A percentile compares a stretch with the other conserved stretches of the same genome.
phyloP scores from a whole-genome alignment of 2,113 vertebrate genomes.

The pig (Sus scrofa) region T2T-Sscrofa CM000830.6:121676501-121677000 shows the following conservation, averaged over 20 bases:
- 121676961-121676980: slow-evolving; percentile 13
- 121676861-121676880: not conserved
- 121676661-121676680: too few species aligned
- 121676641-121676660: too few species aligned
- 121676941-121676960: slow-evolving; percentile 15
- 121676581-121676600: too few species aligned
- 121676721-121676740: too few species aligned
- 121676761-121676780: slow-evolving; percentile 21
- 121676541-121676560: too few species aligned
- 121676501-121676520: not conserved
- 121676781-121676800: not conserved
- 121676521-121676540: too few species aligned
- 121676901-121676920: not conserved
- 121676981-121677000: slow-evolving; percentile 62
- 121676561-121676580: too few species aligned
- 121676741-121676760: not conserved
- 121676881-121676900: not conserved
- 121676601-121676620: too few species aligned
- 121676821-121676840: slow-evolving; percentile 30
- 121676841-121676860: slow-evolving; percentile 35
- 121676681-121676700: too few species aligned
- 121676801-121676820: not conserved
- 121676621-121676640: too few species aligned
- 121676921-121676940: slow-evolving; percentile 31
- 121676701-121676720: too few species aligned